Conservation (phyloP, 1,140 invertebrate species). For the Drosophila pseudoananassae region DNA sequence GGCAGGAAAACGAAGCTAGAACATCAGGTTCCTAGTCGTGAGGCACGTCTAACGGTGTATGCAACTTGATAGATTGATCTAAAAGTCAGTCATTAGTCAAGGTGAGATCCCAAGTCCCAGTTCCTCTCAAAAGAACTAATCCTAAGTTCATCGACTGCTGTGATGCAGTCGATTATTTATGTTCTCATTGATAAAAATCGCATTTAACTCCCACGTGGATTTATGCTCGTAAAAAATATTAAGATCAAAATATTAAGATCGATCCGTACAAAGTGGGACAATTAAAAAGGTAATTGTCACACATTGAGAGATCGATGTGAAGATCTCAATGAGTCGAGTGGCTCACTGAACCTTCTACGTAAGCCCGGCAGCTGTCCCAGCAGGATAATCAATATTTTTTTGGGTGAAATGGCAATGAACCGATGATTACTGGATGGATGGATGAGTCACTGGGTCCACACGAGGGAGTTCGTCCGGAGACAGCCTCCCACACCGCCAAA, state of each 20-base stretch:
- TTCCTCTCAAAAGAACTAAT: not conserved
- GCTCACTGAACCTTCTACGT: conserved; percentile 61
- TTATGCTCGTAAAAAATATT: conserved; percentile 24
- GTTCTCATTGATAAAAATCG: conserved; percentile 30
- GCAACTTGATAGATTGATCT: conserved; percentile 14
- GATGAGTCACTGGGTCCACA: conserved; percentile 14
- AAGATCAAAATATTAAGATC: conserved; percentile 12
- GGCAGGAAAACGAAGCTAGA: conserved; percentile 49
- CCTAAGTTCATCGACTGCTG: conserved; percentile 42
- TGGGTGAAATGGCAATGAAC: conserved; percentile 77
- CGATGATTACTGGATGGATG: conserved; percentile 12
- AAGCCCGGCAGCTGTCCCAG: conserved; percentile 48
- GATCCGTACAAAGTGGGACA: conserved; percentile 49
- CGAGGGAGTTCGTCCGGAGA: conserved; percentile 10
- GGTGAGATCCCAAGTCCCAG: not conserved
- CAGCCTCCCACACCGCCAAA: conserved; percentile 22
- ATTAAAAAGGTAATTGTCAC: conserved; percentile 75
- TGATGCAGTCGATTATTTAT: conserved; percentile 30
- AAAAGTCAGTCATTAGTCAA: conserved; percentile 14
- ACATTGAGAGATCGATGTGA: conserved; percentile 50
- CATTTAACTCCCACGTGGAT: conserved; percentile 39
- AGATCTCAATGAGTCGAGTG: conserved; percentile 40
- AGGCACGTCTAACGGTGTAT: conserved; percentile 25
- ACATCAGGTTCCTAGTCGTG: conserved; percentile 25
- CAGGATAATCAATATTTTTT: conserved; percentile 27